Percentiles rank a stretch among this genome's conserved stretches.
Conservation (phyloP, 2,888 invertebrate genomes). For the Pristionchus exspectatus region DNA sequence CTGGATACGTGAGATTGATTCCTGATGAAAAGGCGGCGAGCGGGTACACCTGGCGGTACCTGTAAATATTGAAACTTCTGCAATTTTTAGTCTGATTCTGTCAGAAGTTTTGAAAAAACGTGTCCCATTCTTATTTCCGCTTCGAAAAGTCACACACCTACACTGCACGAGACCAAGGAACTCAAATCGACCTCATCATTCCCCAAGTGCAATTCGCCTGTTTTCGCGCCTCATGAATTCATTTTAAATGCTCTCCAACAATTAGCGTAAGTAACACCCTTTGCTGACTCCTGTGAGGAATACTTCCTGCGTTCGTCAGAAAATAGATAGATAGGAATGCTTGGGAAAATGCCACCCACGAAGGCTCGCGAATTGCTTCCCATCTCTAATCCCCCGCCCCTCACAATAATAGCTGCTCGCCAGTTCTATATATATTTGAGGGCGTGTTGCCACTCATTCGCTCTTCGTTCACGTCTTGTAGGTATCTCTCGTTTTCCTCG, state of each 20-base stretch:
- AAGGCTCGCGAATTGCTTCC: background rate
- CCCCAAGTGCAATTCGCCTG: background rate
- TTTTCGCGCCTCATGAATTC: background rate
- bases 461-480: too few species aligned
- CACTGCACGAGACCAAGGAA: background rate
- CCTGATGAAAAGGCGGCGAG: constrained; percentile 61
- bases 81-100: background rate
- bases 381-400: background rate
- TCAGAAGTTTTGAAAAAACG: background rate
- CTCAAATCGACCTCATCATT: background rate
- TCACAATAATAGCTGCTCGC: background rate
- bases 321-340: background rate
- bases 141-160: too few species aligned
- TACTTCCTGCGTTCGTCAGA: background rate
- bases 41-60: constrained; percentile 55
- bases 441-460: background rate
- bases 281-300: background rate
- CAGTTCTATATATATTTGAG: background rate
- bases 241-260: background rate
- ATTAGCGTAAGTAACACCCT: background rate
- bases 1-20: constrained; percentile 69
- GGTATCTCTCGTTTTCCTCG: too few species aligned
- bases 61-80: background rate
- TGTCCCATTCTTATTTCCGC: too few species aligned
- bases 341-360: background rate